phyloP scores from a whole-genome alignment of 2,113 vertebrate genomes.

The Corvus hawaiiensis region DNA sequence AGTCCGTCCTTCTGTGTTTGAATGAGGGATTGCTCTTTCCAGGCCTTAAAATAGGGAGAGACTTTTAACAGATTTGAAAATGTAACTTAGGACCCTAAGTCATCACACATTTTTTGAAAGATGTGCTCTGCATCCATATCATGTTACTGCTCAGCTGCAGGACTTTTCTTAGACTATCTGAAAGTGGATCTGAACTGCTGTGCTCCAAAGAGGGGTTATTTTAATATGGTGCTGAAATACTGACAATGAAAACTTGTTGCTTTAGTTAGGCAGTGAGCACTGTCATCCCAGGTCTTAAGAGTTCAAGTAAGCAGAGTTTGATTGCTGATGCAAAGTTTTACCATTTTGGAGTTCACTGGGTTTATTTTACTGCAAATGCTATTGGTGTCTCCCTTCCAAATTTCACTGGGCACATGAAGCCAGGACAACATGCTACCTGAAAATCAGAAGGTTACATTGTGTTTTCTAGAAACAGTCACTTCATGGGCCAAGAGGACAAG shows the following conservation, averaged over 20 bases:
- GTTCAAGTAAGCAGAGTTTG: background rate
- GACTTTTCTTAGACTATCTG: slow-evolving; percentile 34
- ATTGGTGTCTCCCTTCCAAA: background rate
- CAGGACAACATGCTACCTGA: background rate
- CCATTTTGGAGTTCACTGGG: background rate
- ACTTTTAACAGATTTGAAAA: background rate
- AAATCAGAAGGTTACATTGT: background rate
- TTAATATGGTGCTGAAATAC: slow-evolving; percentile 4
- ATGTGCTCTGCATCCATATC: background rate
- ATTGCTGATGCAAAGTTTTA: background rate
- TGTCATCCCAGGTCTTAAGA: background rate
- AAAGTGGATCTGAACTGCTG: background rate
- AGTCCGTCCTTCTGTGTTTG: background rate
- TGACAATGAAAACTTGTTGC: background rate
- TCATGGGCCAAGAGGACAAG: background rate
- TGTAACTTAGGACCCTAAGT: background rate
- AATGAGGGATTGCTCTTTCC: background rate
- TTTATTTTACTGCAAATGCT: background rate
- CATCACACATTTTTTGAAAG: slow-evolving; percentile 14
- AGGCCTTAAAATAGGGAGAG: slow-evolving; percentile 11
- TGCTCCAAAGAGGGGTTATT: slow-evolving; percentile 6
- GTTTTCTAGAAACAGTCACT: background rate
- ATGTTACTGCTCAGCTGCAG: slow-evolving; percentile 3
- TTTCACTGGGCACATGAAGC: background rate
- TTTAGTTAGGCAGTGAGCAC: background rate